Percentiles rank a stretch among this genome's conserved stretches.
phyloP scores from a whole-genome alignment of 2,888 invertebrate genomes.

The Cheilosia impressa region DNA sequence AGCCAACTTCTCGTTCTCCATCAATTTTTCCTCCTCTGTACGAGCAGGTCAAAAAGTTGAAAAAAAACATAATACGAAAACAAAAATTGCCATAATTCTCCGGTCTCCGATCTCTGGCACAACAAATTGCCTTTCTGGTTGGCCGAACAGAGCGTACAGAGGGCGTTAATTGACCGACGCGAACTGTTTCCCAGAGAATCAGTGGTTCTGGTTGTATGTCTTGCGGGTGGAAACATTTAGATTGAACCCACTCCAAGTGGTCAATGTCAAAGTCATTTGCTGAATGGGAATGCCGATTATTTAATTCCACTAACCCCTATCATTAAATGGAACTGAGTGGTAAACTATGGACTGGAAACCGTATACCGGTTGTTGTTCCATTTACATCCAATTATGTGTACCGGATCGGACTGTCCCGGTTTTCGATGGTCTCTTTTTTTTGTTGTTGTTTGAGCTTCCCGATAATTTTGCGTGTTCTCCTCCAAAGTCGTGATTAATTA shows the following conservation, averaged over 20 bases:
- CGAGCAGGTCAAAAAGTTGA: too few species aligned
- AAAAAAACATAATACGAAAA: background rate
- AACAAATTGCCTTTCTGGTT: constrained; percentile 49
- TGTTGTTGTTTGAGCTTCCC: constrained; percentile 17
- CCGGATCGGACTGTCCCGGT: constrained; percentile 22
- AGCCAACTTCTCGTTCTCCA: too few species aligned
- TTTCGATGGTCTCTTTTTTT: background rate
- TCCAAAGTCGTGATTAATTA: constrained; percentile 69
- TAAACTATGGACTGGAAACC: constrained; percentile 4
- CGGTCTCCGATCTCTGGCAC: constrained; percentile 17
- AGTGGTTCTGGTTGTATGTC: constrained; percentile 8
- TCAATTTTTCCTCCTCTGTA: too few species aligned
- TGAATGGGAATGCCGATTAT: constrained; percentile 40
- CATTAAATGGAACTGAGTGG: constrained; percentile 7
- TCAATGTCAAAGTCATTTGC: constrained; percentile 74
- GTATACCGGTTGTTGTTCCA: constrained; percentile 49
- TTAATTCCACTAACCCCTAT: constrained; percentile 17
- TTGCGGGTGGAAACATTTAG: constrained; percentile 9
- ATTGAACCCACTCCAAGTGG: constrained; percentile 57
- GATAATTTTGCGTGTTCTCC: constrained; percentile 53
- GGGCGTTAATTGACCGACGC: constrained; percentile 59
- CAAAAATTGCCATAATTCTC: constrained; percentile 47
- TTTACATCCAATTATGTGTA: constrained; percentile 57
- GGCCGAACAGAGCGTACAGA: constrained; percentile 24
- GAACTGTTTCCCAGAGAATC: constrained; percentile 25